Evolutionary conservation across 2,888 invertebrate species (phyloP).

Genomic region (Aelia acuminata): DNA sequence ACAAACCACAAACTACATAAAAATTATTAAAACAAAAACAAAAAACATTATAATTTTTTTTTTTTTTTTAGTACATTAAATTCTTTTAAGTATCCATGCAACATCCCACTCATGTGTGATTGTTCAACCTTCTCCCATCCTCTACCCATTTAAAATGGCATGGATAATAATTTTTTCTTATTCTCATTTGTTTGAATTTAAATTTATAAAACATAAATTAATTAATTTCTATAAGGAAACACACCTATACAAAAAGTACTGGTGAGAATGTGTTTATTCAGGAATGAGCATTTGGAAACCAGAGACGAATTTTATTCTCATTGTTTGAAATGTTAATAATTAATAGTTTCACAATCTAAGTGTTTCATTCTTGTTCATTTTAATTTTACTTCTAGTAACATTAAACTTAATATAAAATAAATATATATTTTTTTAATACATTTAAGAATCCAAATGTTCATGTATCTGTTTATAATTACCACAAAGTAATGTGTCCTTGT

Average conservation of each 20-base stretch:
- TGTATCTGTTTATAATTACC: constrained; percentile 64
- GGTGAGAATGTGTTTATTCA: constrained; percentile 64
- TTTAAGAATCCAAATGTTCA: constrained; percentile 64
- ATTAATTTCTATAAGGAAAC: constrained; percentile 61
- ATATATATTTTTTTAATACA: constrained; percentile 51
- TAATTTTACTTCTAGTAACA: constrained; percentile 49
- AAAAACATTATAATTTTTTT: background rate
- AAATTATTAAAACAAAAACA: background rate
- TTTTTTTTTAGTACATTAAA: constrained; percentile 7
- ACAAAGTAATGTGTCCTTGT: constrained; percentile 67
- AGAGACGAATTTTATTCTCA: background rate
- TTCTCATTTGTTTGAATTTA: constrained; percentile 60
- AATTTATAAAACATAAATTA: constrained; percentile 59
- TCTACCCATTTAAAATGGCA: constrained; percentile 63
- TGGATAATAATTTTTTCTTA: constrained; percentile 63
- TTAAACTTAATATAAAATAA: constrained; percentile 8
- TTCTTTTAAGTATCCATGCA: constrained; percentile 69
- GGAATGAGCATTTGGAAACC: constrained; percentile 64
- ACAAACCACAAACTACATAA: constrained; percentile 47
- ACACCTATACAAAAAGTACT: constrained; percentile 54
- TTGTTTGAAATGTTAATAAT: constrained; percentile 14
- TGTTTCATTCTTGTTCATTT: constrained; percentile 1
- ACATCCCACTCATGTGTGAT: constrained; percentile 69
- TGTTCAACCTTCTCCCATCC: constrained; percentile 65
- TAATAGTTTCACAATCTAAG: constrained; percentile 5